Base-by-base conservation (phyloP, 2,888 invertebrate genomes). In the Phanerotoma sp. region DNA sequence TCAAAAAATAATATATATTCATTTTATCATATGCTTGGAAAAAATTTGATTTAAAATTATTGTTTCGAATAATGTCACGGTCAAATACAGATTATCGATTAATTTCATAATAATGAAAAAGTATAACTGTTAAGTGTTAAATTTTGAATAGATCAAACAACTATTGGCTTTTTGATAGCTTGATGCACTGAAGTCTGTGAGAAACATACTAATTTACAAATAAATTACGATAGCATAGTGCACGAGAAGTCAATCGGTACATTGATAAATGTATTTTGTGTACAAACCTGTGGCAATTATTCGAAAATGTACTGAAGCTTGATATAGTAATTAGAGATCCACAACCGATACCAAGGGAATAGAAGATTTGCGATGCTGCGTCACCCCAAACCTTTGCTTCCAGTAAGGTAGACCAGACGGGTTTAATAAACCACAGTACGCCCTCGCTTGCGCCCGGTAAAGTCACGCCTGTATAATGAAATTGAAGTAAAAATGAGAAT, bases 291-390 rank as follows among this genome's bases (percentile, higher is more conserved):
- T 87, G 83, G 61, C 85, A 86, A 73, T 87, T 87, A 70, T 90
- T 90, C 47, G 78, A 78, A 72, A 88, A 91, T 63, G 81, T 80
- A 60, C 82, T 89, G 77, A 89, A 91, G 47, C 90, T 91, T 7
- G 91, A 86, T 50, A 91, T 79, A 0, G 89, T 89, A 41, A 91
- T 84, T 48, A 89, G 81, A 0, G 89, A 89, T 1, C 87, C 87
- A 64, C 86, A 86, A 1, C 82, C 85, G n/a, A 91, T 85, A 38
- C 89, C 88, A 56, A 91, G 86, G 0, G 91, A 91, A 77, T 90
- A 91, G 77, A 91, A 90, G 64, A 90, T 87, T 82, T 91, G 91
- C 2, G 89, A 89, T 1, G 89, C 90, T 1, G 91, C 91, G 62
- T 88, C 88, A 3, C 86, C 88, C 91, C 91, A 92, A 13, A 92